phyloP scores from a whole-genome alignment of 1,140 invertebrate genomes.

The Lepidurus apus region DNA sequence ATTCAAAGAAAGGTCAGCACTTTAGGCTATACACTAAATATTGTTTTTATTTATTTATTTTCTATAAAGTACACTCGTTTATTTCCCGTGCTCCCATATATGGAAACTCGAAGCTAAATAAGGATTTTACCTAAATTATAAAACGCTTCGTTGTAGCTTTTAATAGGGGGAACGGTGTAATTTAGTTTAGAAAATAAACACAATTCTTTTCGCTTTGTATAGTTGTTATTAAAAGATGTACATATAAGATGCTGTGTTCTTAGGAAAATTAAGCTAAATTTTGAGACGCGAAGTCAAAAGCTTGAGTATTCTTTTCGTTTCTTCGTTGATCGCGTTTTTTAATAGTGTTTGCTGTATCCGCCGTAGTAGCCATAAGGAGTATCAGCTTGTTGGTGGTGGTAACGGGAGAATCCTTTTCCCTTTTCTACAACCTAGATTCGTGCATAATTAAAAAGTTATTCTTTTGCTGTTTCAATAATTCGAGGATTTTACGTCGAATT shows the following conservation, averaged over 20 bases:
- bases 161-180: no score
- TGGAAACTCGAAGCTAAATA: no score
- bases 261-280: background rate
- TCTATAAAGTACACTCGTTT: no score
- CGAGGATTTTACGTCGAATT: background rate
- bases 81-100: no score
- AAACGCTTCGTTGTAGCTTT: no score
- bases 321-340: background rate
- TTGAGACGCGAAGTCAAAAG: background rate
- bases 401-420: background rate
- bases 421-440: background rate
- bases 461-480: background rate
- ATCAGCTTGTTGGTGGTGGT: slow-evolving; percentile 17
- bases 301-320: background rate
- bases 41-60: no score
- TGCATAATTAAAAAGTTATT: no score
- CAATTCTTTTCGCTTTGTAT: background rate
- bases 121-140: no score
- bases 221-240: background rate
- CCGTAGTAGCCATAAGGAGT: background rate
- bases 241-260: background rate
- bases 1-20: background rate
- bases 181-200: no score
- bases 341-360: background rate
- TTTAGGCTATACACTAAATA: background rate